Conservation (phyloP, 2,113 vertebrate species). For the Rhinoderma darwinii region DNA sequence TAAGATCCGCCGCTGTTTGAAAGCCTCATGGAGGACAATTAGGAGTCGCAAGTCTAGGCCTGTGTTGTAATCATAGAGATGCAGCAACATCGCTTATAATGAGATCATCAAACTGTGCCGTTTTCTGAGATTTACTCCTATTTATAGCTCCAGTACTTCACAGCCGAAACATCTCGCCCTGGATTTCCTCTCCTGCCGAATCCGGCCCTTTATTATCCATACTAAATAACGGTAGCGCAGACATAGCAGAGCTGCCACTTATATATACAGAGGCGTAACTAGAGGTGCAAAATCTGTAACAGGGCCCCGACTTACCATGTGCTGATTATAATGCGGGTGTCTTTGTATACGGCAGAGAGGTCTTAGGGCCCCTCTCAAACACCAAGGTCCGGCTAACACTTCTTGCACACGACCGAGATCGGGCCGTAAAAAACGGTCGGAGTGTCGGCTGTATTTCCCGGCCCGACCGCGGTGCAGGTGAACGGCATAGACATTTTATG, state of each 20-base stretch:
- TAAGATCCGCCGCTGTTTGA: background rate
- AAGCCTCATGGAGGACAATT: background rate
- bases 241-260: background rate
- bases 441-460: too few species aligned
- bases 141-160: background rate
- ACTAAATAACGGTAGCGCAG: background rate
- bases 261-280: too few species aligned
- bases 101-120: background rate
- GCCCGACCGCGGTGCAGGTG: too few species aligned
- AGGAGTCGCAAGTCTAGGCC: background rate
- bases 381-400: too few species aligned
- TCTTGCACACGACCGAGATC: too few species aligned
- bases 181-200: background rate
- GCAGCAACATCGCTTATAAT: background rate
- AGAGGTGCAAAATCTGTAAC: too few species aligned
- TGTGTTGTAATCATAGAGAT: background rate
- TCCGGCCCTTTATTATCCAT: background rate
- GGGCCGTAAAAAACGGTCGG: too few species aligned
- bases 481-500: too few species aligned
- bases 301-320: too few species aligned
- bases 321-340: too few species aligned
- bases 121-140: background rate
- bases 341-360: too few species aligned
- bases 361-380: too few species aligned
- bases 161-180: background rate